Evolutionary conservation across 1,140 invertebrate species (phyloP), one percentile per base, ranked within the genome.

Genomic region (Polyergus mexicanus): DNA sequence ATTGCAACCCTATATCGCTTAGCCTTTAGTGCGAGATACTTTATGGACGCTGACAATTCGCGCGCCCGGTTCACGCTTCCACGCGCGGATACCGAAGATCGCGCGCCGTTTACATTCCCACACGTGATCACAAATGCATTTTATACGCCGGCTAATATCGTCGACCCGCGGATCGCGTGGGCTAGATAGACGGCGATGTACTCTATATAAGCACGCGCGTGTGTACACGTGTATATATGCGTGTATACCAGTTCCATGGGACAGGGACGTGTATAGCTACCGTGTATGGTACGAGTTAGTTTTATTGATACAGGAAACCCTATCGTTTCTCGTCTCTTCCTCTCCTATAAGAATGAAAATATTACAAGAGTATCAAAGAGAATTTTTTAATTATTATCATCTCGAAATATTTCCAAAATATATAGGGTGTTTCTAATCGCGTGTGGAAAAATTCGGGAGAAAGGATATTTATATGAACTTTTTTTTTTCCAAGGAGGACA

Each of bases 51-150:
- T 90, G 80, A 89, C 89, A 87, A 90, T 89, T 89, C 86, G 89
- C 77, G 89, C 77, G 78, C 56, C 66, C 19, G 69, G 78, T 11
- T 78, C 77, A 56, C 47, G 76, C 16, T 35, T 10, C 41, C 41
- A 44, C 38, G 13, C 4, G n/a, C 28, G 71, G 75, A 87, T 74
- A 85, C 68, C 86, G 54, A 87, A 87, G 85, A 32, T 2, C 3
- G 32, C 32, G 63, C 88, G 78, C 69, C 85, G 87, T 90, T 90
- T 90, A 85, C 89, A 90, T 90, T 89, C 89, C 89, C 86, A 86
- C 84, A n/a, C 81, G 75, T 81, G 88, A 90, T 90, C 88, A 81
- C 88, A 83, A 90, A 90, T 89, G 89, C 81, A 87, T 90, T 90
- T 90, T 90, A 90, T 90, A 81, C 81, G 80, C 89, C 65, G 86